Conservation (phyloP, 2,113 vertebrate species). For the Nesospiza acunhae region DNA sequence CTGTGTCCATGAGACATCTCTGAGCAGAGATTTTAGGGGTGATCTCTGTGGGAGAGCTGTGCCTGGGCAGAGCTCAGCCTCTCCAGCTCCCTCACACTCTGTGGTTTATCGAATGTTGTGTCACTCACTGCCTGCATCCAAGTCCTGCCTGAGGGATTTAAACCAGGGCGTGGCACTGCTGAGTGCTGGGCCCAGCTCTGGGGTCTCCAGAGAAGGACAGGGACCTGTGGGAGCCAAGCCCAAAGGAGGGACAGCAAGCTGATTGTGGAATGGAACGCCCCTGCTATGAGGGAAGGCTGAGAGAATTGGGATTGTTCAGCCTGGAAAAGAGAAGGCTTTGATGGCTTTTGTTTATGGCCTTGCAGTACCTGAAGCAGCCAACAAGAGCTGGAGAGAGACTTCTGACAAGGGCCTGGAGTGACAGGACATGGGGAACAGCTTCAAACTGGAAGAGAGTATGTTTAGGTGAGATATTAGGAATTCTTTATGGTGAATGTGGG, state of each 20-base stretch:
- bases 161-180: fast-evolving
- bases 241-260: background rate
- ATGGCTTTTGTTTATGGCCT: background rate
- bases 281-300: background rate
- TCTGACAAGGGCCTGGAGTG: background rate
- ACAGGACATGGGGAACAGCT: background rate
- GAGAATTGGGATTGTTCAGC: background rate
- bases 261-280: background rate
- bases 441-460: background rate
- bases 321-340: background rate
- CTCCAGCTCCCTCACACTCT: fast-evolving
- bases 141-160: background rate
- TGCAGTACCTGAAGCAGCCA: background rate
- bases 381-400: background rate
- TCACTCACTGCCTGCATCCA: fast-evolving
- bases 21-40: background rate
- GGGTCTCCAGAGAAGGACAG: background rate
- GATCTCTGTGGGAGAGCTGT: background rate
- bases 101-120: background rate
- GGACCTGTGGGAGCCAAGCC: background rate
- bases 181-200: background rate
- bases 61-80: background rate
- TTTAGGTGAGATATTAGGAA: background rate
- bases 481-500: background rate
- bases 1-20: background rate